Evolutionary conservation across 2,888 invertebrate genomes (phyloP).

Genomic region (Diarsia dahlii): DNA sequence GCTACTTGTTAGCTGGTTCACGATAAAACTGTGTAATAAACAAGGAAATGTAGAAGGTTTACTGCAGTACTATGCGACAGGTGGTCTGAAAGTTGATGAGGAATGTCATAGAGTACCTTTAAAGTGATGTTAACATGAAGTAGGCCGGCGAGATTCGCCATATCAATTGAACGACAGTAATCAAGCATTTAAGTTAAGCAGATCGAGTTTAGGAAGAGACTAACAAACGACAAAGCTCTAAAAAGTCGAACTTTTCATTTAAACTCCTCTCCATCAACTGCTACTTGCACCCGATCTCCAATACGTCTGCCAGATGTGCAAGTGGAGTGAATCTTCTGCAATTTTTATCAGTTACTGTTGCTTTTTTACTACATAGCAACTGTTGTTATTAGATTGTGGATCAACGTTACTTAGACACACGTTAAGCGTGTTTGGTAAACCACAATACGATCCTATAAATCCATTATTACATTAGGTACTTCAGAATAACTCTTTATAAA

Average conservation of each 20-base stretch:
- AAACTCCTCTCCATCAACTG: not conserved
- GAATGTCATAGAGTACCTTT: not conserved
- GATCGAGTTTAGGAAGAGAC: too few species aligned
- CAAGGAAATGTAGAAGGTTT: not conserved
- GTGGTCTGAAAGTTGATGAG: not conserved
- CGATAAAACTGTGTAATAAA: constrained; percentile 20
- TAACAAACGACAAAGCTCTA: too few species aligned
- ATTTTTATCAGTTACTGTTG: not conserved
- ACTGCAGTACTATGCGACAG: not conserved
- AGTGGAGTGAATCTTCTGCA: not conserved
- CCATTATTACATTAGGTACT: not conserved
- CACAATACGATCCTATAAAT: not conserved
- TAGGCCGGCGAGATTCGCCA: too few species aligned
- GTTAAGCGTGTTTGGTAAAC: not conserved
- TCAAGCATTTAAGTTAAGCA: too few species aligned
- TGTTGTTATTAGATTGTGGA: constrained; percentile 3
- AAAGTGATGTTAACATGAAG: not conserved
- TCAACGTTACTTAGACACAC: not conserved
- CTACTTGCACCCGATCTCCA: not conserved
- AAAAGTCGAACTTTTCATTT: not conserved
- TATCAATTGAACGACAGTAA: too few species aligned
- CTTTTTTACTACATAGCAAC: not conserved
- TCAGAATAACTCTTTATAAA: not conserved
- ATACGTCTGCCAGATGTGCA: not conserved
- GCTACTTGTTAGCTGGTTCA: constrained; percentile 32